Base-by-base conservation (phyloP, 1,140 invertebrate species). In the Mactra quadrangularis region DNA sequence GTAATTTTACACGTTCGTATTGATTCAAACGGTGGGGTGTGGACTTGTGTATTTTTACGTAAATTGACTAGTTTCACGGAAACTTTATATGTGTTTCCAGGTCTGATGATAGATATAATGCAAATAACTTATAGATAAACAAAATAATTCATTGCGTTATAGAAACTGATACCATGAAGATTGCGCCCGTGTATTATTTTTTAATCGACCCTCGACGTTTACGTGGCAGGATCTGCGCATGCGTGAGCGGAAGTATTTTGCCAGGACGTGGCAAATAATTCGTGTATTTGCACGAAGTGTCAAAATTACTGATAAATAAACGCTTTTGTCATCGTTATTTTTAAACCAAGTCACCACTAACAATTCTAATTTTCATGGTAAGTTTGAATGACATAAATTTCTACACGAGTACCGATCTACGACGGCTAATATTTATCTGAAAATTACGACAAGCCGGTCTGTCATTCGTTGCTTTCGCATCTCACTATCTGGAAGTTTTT, bases 161-260 rank as follows among this genome's bases (percentile, higher is more conserved):
- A n/a, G n/a, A n/a, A n/a, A n/a, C n/a, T n/a, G n/a, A n/a, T n/a
- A n/a, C n/a, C n/a, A n/a, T n/a, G n/a, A n/a, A n/a, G n/a, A n/a
- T n/a, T n/a, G n/a, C n/a, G n/a, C n/a, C n/a, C n/a, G 52, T 4
- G 27, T 22, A 57, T 27, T 33, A 68, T 29, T 72, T 70, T 70
- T 55, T 25, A 31, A 59, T 29, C 62, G 33, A 52, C 57, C 45
- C 64, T 62, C 57, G 66, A 13, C 52, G 87, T 81, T 77, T 78
- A 89, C 88, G 88, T 89, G 88, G 88, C 88, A 89, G 41, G 70
- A 72, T 74, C 35, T 88, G 85, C 87, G 87, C 88, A 89, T 87
- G 87, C 82, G 84, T 75, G 77, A 82, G 52, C 85, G 79, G 50
- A 79, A 76, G 77, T 79, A 50, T 81, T 75, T 72, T 87, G 62